Conservation (phyloP, 2,888 invertebrate species). For the Drosophila sordidula region DNA sequence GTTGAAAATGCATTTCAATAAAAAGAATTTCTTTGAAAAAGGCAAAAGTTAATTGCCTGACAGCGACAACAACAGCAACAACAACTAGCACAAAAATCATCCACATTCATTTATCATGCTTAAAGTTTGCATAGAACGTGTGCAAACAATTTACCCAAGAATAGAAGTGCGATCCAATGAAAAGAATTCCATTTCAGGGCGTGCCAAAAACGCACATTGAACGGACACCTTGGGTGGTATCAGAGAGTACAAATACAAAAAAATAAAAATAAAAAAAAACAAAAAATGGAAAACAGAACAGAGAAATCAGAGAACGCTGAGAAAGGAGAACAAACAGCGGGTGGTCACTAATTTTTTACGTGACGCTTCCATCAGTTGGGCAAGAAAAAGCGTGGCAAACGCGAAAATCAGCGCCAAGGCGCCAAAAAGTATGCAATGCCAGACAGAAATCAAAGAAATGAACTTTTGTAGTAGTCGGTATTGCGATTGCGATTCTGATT, state of each 20-base stretch:
- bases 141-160: slow-evolving; percentile 65
- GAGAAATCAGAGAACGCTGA: slow-evolving; percentile 9
- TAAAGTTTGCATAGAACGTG: slow-evolving; percentile 76
- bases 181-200: slow-evolving; percentile 63
- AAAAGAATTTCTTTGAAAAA: slow-evolving; percentile 52
- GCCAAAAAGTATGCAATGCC: slow-evolving; percentile 70
- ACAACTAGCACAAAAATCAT: slow-evolving; percentile 45
- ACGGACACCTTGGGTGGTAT: slow-evolving; percentile 67
- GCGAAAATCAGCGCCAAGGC: slow-evolving; percentile 68
- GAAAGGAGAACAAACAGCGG: slow-evolving; percentile 60
- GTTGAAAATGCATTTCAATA: slow-evolving; percentile 74
- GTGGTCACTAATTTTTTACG: slow-evolving; percentile 78
- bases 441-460: slow-evolving; percentile 69
- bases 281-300: slow-evolving; percentile 10
- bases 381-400: slow-evolving; percentile 26
- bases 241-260: background rate
- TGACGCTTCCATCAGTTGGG: slow-evolving; percentile 56
- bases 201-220: slow-evolving; percentile 63
- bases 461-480: slow-evolving; percentile 32
- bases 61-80: slow-evolving; percentile 35
- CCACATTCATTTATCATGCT: slow-evolving; percentile 79
- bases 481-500: slow-evolving; percentile 41
- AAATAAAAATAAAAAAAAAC: background rate
- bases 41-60: slow-evolving; percentile 73
- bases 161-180: slow-evolving; percentile 48